A percentile compares a stretch with the other conserved stretches of the same genome.
Conservation (phyloP, 2,888 invertebrate genomes). For the Heliconius ethilla region DNA sequence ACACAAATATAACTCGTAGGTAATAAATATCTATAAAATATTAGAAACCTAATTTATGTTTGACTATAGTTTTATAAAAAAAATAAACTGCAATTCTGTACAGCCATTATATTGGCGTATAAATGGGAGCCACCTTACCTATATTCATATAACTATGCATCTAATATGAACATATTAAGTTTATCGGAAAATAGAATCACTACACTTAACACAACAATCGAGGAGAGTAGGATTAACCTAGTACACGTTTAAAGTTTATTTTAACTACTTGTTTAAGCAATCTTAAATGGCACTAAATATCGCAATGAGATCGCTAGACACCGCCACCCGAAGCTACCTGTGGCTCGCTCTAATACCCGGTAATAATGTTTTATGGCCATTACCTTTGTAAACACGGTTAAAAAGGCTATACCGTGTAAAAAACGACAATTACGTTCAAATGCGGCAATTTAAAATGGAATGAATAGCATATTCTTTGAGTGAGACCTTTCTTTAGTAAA, state of each 20-base stretch:
- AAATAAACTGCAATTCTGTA: neutral
- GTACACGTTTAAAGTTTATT: neutral
- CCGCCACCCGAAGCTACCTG: conserved; percentile 71
- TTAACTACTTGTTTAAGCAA: conserved; percentile 43
- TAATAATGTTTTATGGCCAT: conserved; percentile 79
- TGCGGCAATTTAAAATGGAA: conserved; percentile 59
- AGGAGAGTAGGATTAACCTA: neutral
- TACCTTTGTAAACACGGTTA: conserved; percentile 77
- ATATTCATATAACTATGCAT: neutral
- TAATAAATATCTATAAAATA: neutral
- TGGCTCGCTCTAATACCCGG: conserved; percentile 73
- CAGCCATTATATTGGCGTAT: neutral
- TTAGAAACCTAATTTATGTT: neutral
- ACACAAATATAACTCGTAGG: neutral
- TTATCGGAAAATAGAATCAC: neutral
- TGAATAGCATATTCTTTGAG: conserved; percentile 42
- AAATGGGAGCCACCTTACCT: neutral
- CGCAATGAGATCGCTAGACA: conserved; percentile 69
- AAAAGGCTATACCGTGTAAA: conserved; percentile 69
- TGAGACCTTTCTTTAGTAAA: conserved; percentile 54
- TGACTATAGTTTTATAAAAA: neutral
- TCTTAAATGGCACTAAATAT: conserved; percentile 63
- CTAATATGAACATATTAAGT: neutral
- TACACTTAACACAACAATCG: neutral
- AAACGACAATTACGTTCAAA: conserved; percentile 70